Percentiles rank a stretch among this genome's conserved stretches.
Evolutionary conservation across 35 echinoderm and acorn worm species (phyloP).

Genomic region (Heliocidaris tuberculata): DNA sequence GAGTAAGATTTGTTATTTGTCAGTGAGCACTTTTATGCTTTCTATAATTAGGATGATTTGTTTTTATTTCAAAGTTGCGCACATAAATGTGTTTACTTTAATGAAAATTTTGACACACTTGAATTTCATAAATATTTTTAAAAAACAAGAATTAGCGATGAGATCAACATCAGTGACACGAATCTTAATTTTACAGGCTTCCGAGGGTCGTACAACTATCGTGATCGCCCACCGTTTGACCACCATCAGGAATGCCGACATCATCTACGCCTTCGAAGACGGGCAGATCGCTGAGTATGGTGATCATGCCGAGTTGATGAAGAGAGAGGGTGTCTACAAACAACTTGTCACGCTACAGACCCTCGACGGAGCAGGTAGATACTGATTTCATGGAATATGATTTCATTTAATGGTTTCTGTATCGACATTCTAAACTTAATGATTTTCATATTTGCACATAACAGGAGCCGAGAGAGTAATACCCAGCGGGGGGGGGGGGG

Average conservation of each 20-base stretch:
- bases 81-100: background rate
- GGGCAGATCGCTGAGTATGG: conserved; percentile 77
- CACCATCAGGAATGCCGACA: conserved; percentile 82
- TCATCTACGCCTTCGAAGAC: conserved; percentile 72
- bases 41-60: no score
- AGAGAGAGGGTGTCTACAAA: conserved; percentile 63
- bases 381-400: background rate
- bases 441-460: no score
- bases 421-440: no score
- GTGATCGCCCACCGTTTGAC: conserved; percentile 85
- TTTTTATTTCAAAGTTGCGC: no score
- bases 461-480: no score
- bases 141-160: background rate
- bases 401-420: no score
- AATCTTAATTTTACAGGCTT: conserved; percentile 56
- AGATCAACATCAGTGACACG: background rate
- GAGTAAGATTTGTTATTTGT: no score
- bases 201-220: conserved; percentile 80
- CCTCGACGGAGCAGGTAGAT: conserved; percentile 32
- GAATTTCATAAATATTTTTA: background rate
- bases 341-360: conserved; percentile 64
- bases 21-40: no score
- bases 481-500: no score
- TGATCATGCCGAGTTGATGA: conserved; percentile 85
- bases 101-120: background rate